phyloP scores from a whole-genome alignment of 2,797 vertebrate genomes.

The Menidia menidia region DNA sequence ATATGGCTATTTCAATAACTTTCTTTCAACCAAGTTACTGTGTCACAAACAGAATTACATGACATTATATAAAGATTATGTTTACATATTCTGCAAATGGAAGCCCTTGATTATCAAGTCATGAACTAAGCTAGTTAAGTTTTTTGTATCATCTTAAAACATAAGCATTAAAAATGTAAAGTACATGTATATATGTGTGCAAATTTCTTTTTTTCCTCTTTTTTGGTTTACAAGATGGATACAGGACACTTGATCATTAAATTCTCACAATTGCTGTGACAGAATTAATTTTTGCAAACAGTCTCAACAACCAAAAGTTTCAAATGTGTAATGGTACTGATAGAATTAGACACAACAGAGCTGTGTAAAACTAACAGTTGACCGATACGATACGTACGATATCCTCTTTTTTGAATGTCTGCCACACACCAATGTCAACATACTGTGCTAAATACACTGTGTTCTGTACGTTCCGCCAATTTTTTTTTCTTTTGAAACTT shows the following conservation, averaged over 20 bases:
- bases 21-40: not conserved
- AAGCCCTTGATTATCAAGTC: not conserved
- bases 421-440: constrained; percentile 7
- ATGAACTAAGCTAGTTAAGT: not conserved
- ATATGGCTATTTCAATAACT: not conserved
- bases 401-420: constrained; percentile 21
- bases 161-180: not conserved
- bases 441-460: not conserved
- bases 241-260: too few relatives aligned
- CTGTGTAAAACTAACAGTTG: too few relatives aligned
- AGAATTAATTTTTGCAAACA: not conserved
- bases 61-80: too few relatives aligned
- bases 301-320: too few relatives aligned
- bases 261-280: not conserved
- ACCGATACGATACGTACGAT: not conserved
- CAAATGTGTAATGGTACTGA: too few relatives aligned
- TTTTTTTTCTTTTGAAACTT: constrained; percentile 45
- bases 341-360: too few relatives aligned
- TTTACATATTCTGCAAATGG: too few relatives aligned
- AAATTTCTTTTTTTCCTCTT: too few relatives aligned
- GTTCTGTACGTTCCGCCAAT: constrained; percentile 37
- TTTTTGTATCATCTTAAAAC: not conserved
- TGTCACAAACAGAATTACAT: too few relatives aligned
- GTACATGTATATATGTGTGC: too few relatives aligned
- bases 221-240: too few relatives aligned